Conservation (phyloP, 1,140 invertebrate species). For the Eupeodes corollae region DNA sequence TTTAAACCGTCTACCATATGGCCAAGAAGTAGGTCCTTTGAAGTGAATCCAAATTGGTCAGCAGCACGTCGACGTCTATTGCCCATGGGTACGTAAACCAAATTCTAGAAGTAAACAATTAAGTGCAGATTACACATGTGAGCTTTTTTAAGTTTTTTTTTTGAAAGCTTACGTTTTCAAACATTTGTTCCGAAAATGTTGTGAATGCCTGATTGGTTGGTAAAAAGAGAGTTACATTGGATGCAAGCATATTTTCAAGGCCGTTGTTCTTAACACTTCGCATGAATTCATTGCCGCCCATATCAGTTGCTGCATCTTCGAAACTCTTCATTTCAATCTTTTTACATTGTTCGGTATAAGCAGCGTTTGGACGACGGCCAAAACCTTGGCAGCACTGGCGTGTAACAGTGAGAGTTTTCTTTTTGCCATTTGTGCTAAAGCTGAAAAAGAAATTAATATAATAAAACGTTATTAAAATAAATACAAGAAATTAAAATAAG, state of each 20-base stretch:
- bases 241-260: conserved; percentile 36
- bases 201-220: conserved; percentile 44
- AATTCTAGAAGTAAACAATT: conserved; percentile 1
- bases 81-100: conserved; percentile 2
- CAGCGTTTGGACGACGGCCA: conserved; percentile 36
- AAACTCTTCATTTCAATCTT: conserved; percentile 43
- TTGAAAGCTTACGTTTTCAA: conserved; percentile 28
- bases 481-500: background rate
- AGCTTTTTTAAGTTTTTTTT: too few relatives aligned
- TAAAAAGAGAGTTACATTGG: conserved; percentile 45
- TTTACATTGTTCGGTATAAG: conserved; percentile 38
- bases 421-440: conserved; percentile 43
- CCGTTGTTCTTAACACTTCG: conserved; percentile 38
- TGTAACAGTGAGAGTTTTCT: conserved; percentile 44
- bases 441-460: conserved; percentile 21
- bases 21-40: conserved; percentile 34
- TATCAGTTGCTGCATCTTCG: conserved; percentile 40
- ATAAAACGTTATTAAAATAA: background rate
- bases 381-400: conserved; percentile 52
- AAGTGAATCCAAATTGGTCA: conserved; percentile 15
- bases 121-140: too few relatives aligned
- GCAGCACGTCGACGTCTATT: conserved; percentile 9
- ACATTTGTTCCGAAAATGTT: conserved; percentile 25
- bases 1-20: conserved; percentile 39
- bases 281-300: conserved; percentile 44